phyloP scores from a whole-genome alignment of 23 tunicate species.

The Trididemnum miniatum region DNA sequence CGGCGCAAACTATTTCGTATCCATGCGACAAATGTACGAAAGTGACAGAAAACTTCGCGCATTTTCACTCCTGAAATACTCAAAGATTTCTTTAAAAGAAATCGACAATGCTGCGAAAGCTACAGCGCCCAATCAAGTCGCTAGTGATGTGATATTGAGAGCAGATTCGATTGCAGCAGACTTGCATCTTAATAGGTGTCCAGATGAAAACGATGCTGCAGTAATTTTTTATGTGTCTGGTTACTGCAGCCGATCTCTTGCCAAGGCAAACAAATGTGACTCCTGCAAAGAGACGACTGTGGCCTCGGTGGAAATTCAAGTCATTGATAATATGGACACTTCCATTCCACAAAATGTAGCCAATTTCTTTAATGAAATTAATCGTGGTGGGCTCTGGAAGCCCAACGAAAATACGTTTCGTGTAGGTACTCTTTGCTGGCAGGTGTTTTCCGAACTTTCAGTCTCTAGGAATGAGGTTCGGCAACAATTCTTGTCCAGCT shows the following conservation, averaged over 20 bases:
- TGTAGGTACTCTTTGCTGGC: slow-evolving; percentile 12
- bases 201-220: no score
- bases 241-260: background rate
- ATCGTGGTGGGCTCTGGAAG: slow-evolving; percentile 23
- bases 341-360: background rate
- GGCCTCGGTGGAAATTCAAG: background rate
- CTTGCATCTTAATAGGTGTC: no score
- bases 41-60: no score
- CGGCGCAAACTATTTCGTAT: no score
- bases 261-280: background rate
- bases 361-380: background rate
- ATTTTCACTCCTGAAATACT: no score
- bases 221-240: slow-evolving; percentile 12
- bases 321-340: background rate
- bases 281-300: slow-evolving; percentile 14
- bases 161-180: no score
- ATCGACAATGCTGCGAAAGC: no score
- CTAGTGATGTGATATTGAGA: no score
- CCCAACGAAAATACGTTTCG: background rate
- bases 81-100: no score
- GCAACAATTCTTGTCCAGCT: background rate
- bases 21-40: no score
- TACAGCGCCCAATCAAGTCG: no score
- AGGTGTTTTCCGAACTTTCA: slow-evolving; percentile 1
- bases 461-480: background rate